Percentiles rank a stretch among this genome's conserved stretches.
phyloP scores from a whole-genome alignment of 2,888 invertebrate species.

The Nomada lathburiana region DNA sequence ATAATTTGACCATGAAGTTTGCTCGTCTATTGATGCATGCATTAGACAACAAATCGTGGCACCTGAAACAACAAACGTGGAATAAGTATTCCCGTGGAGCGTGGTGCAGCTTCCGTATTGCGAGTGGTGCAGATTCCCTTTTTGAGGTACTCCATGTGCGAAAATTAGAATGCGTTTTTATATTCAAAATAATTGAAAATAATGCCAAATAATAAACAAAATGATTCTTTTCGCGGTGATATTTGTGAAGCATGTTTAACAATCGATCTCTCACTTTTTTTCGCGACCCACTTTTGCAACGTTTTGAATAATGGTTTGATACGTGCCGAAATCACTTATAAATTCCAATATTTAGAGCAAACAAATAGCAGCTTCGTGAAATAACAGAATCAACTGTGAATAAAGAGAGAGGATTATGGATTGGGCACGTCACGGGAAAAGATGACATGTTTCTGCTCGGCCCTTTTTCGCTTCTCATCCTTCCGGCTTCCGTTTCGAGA shows the following conservation, averaged over 20 bases:
- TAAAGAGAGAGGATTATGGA: background rate
- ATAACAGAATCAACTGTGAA: conserved; percentile 3
- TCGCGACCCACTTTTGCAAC: background rate
- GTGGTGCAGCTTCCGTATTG: too few relatives aligned
- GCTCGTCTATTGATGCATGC: background rate
- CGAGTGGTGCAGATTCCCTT: too few relatives aligned
- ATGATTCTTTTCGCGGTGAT: background rate
- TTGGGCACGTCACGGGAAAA: background rate
- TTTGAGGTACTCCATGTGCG: too few relatives aligned
- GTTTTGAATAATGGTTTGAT: background rate
- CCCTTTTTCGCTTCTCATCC: background rate
- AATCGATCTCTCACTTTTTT: background rate
- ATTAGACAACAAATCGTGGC: background rate
- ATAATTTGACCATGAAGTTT: conserved; percentile 6
- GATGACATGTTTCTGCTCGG: background rate
- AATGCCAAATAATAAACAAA: too few relatives aligned
- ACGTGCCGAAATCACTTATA: background rate
- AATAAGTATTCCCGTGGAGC: background rate
- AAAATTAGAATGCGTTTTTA: too few relatives aligned
- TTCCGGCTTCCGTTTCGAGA: background rate
- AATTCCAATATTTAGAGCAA: conserved; percentile 16
- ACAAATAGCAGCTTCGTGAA: background rate
- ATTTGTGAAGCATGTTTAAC: background rate
- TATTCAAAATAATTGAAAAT: too few relatives aligned
- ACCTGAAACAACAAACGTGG: background rate